Conservation (phyloP, 1,140 invertebrate genomes). For the Lineus longissimus region DNA sequence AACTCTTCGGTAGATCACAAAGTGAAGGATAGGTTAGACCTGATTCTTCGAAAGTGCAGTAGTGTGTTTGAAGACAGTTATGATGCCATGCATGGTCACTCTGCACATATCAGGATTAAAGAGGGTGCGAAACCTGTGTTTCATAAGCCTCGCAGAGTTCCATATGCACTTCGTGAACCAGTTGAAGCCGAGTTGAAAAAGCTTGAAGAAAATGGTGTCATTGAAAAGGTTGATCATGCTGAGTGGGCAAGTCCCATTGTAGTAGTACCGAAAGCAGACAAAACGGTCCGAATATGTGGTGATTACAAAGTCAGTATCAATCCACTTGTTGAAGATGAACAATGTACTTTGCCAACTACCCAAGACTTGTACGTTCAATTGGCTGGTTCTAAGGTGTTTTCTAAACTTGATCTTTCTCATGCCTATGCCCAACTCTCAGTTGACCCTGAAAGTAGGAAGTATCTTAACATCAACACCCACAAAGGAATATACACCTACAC, state of each 20-base stretch:
- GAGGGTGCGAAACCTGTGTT: constrained; percentile 15
- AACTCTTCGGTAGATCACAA: no score
- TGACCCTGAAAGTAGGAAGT: no score
- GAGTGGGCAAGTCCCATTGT: constrained; percentile 33
- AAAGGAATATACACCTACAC: no score
- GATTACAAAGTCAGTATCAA: constrained; percentile 40
- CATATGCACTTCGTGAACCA: constrained; percentile 43
- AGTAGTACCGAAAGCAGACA: constrained; percentile 23
- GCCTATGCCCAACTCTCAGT: no score
- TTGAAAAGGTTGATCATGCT: constrained; percentile 42
- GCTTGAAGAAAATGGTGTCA: constrained; percentile 43
- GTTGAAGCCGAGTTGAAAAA: constrained; percentile 46
- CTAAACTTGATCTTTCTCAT: constrained; percentile 23
- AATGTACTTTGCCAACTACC: not conserved
- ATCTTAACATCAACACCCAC: no score
- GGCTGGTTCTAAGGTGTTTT: constrained; percentile 6
- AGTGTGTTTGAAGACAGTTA: no score
- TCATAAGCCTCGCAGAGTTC: no score
- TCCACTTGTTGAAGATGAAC: constrained; percentile 10
- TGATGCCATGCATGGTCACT: no score
- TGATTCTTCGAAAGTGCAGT: no score
- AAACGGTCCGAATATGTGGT: constrained; percentile 36
- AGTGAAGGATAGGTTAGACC: no score
- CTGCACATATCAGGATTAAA: constrained; percentile 15
- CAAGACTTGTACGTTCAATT: not conserved